These are phyloP conservation scores for Spongilla lacustris DNA, from an alignment of 37 sponge, comb jelly and placozoan genomes.

Conservation along the genomic window DNA sequence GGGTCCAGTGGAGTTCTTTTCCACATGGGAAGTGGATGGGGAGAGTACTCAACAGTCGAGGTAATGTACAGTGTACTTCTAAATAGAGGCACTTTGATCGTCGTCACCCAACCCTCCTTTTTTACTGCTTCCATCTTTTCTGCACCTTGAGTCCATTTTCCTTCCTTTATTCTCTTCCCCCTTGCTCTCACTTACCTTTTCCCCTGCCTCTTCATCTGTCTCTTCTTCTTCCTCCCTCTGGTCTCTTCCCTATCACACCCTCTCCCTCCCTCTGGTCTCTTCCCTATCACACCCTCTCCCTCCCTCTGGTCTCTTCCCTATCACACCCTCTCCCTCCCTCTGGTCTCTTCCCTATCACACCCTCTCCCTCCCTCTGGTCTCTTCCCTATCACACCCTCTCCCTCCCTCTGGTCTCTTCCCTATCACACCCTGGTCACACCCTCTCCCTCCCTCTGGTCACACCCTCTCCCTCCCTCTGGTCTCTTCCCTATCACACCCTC, in stretches of 20 bases:
- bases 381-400: not conserved
- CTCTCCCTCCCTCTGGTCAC: not conserved
- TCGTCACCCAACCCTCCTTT: too few relatives aligned
- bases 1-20: conserved; percentile 10
- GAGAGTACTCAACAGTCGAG: conserved; percentile 2
- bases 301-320: not conserved
- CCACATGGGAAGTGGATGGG: conserved; percentile 1
- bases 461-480: not conserved
- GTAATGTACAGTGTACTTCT: not conserved
- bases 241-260: not conserved
- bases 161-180: too few relatives aligned
- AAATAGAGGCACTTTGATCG: too few relatives aligned
- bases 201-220: too few relatives aligned
- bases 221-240: not conserved
- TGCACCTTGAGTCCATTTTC: too few relatives aligned
- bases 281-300: not conserved
- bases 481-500: not conserved
- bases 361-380: not conserved
- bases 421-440: not conserved
- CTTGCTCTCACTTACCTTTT: not conserved
- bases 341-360: not conserved
- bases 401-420: not conserved
- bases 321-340: too few relatives aligned
- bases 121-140: too few relatives aligned
- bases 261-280: not conserved